Base-by-base conservation (phyloP, 2,797 vertebrate genomes). In the Rhinogobio ventralis region DNA sequence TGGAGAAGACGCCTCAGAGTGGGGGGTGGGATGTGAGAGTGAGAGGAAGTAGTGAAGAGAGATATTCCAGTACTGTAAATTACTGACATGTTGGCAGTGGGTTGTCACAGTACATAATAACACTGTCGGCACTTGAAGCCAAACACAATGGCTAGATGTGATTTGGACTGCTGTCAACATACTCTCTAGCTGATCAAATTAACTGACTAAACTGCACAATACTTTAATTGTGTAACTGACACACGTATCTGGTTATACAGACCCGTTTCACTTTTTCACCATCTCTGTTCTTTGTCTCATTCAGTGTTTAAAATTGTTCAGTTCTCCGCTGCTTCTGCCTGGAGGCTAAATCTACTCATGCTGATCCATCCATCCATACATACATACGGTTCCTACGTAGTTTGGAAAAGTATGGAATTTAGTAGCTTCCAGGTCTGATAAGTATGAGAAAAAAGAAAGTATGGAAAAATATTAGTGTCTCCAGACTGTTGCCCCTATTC, bases 41-140 rank as follows among this genome's bases (percentile, higher is more conserved):
- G 86, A 69, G 57, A 81, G 83, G 82, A 73, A 75, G 62, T 83
- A 68, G 83, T 71, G 72, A 55, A 51, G 66, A 83, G 60, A 80
- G 79, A 36, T 87, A 72, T 84, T 84, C 74, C 66, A 62, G 82
- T 49, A 84, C 51, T 84, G 51, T 84, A 84, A 49, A 79, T 78
- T 78, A 84, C 64, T 69, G 82, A 55, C 64, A 69, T 68, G 62
- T 68, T 86, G 85, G 84, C 86, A 79, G 71, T 78, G 84, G 76
- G 80, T 83, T 87, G 82, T 86, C 86, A 88, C 79, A 74, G 77
- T 85, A 82, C 85, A 88, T 88, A 85, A 89, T 87, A 80, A 69
- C 62, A 57, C 76, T 76, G 82, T 83, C 87, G 85, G 85, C 86
- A 86, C 79, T 86, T 69, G 46, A 86, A 75, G 75, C 55, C 62